Conservation (phyloP, 2,888 invertebrate genomes). For the Serrognathus titanus region DNA sequence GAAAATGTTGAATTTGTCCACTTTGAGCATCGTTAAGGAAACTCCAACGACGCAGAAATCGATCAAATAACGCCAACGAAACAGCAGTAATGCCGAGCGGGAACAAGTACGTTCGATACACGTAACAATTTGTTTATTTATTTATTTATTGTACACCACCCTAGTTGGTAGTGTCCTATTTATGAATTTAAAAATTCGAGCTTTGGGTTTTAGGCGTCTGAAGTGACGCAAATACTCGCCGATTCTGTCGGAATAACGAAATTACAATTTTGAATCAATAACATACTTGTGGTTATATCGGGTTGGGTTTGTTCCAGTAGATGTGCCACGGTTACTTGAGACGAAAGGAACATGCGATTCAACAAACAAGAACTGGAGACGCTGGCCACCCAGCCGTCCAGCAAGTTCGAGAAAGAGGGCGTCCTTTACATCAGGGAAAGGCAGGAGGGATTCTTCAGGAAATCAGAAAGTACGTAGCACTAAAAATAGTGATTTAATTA, state of each 20-base stretch:
- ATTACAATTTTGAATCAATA: not conserved
- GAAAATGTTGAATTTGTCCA: too few relatives aligned
- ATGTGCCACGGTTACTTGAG: not conserved
- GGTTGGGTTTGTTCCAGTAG: not conserved
- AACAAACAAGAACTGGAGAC: constrained; percentile 85
- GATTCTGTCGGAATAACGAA: not conserved
- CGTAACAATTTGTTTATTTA: too few relatives aligned
- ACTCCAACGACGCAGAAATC: too few relatives aligned
- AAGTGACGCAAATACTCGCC: not conserved
- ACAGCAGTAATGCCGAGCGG: too few relatives aligned
- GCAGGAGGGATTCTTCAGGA: constrained; percentile 88
- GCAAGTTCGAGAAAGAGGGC: constrained; percentile 90
- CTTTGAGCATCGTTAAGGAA: too few relatives aligned
- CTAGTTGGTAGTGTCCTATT: too few relatives aligned
- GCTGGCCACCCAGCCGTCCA: constrained; percentile 80
- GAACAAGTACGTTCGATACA: too few relatives aligned
- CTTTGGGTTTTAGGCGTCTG: too few relatives aligned
- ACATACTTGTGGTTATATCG: not conserved
- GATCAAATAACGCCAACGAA: too few relatives aligned
- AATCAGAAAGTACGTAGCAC: constrained; percentile 76
- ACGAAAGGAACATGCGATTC: constrained; percentile 67
- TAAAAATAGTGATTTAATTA: too few relatives aligned
- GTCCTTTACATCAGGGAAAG: constrained; percentile 80
- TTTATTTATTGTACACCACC: too few relatives aligned
- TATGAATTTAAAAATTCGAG: not conserved